Base-by-base conservation (phyloP, 2,888 invertebrate genomes). In the Drosophila picticornis region DNA sequence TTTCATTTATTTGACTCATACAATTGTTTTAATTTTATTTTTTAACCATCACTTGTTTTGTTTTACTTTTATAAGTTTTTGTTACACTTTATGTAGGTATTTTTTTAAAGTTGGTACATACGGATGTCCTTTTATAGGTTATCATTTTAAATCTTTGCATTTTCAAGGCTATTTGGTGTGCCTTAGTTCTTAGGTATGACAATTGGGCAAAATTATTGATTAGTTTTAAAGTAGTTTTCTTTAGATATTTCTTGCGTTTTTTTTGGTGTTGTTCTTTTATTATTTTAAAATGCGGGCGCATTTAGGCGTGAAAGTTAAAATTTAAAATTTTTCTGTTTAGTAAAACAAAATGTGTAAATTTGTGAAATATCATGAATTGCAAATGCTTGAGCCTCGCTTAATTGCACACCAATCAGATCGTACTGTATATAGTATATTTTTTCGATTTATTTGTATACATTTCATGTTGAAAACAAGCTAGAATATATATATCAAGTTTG, bases 151-250 rank as follows among this genome's bases (percentile, higher is more conserved):
- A 27, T 68, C 57, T 83, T 76, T 75, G 77, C 73, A 77, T 82
- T 86, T 68, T 80, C 69, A 85, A 85, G 88, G 90, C 90, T 87
- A 81, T 89, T 84, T 89, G 85, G 90, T 89, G 90, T 84, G 85
- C 85, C 85, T 84, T 72, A 55, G 43, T 62, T 71, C 60, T 76
- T 73, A 59, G 64, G 36, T 55, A 72, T 74, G 84, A 81, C 82
- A 87, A 81, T 78, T 73, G 66, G 82, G 77, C 63, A 74, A 87
- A 89, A 72, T 75, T 75, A 83, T 74, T 65, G 55, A 63, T 74
- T 68, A 72, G 67, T 59, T 75, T 80, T 61, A 36, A 66, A 66
- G 43, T 76, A 46, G 29, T 36, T 70, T 63, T 61, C 38, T 46
- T 69, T 69, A 61, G 38, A 77, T 75, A 58, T 64, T 80, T 67